Evolutionary conservation across 2,888 invertebrate species (phyloP), one percentile per base, ranked within the genome.

Genomic region (Anodontia alba): DNA sequence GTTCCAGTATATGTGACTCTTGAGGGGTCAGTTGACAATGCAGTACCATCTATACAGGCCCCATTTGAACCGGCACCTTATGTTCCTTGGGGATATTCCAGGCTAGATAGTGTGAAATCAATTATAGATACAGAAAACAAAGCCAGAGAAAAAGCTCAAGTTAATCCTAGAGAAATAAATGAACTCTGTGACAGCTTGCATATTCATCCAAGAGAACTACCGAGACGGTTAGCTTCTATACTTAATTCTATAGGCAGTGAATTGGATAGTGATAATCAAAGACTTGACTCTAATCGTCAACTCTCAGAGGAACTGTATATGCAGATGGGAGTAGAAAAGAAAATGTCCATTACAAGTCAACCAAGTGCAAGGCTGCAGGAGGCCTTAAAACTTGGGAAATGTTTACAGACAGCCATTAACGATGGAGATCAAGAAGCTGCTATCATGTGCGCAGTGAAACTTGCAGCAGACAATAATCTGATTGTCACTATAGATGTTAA

Each of bases 321-420:
- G 42, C 81, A 73, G 67, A 84, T 84, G 84, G 76, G 84, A 68
- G 57, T 20, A n/a, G 74, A 80, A 20, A 73, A 69, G 26, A 31
- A 76, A 38, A 84, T 73, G 73, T 54, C 69, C n/a, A 42, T 68
- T 12, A 5, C 38, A 38, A 70, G 26, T 49, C 17, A 54, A 57
- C 57, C 57, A 15, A 80, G 62, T 43, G 71, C 78, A 8, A 77
- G 79, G 49, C 62, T 76, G 29, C 70, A 42, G 15, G 75, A 86
- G 62, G 73, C 73, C 3, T 69, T 86, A 46, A 76, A 81, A 33
- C 43, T 78, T 17, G 78, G 73, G 17, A 69, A 80, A 20, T 69
- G 84, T 10, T 78, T 91, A 54, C 83, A 87, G 67, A 78, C 86
- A 23, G 90, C 90, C 36, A 89, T 91, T 12, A 83, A 85, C 46